Percentiles rank a stretch among this genome's conserved stretches.
phyloP scores from a whole-genome alignment of 1,140 invertebrate species.

The Trinorchestia longiramus region DNA sequence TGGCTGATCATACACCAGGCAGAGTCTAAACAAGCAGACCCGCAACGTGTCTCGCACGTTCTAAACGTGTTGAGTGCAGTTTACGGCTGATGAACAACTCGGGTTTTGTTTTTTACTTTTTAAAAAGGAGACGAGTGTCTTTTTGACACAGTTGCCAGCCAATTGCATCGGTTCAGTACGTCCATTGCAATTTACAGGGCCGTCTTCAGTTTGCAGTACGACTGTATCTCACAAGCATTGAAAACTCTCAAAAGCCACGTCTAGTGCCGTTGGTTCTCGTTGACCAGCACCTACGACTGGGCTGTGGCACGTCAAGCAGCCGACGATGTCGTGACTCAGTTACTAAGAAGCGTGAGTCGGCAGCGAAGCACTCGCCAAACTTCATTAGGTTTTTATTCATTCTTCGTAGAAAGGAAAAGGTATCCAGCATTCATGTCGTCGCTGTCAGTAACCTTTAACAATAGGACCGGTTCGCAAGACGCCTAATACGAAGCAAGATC shows the following conservation, averaged over 20 bases:
- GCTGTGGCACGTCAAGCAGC: neutral
- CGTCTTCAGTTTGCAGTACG: neutral
- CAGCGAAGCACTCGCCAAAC: neutral
- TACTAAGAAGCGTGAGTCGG: neutral
- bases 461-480: neutral
- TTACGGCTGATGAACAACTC: too few relatives aligned
- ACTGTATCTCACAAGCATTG: too few relatives aligned
- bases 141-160: neutral
- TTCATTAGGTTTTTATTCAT: conserved; percentile 2
- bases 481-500: neutral
- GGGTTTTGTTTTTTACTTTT: too few relatives aligned
- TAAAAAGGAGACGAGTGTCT: too few relatives aligned
- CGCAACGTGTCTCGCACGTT: too few relatives aligned
- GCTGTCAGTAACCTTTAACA: neutral
- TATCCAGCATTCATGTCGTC: neutral
- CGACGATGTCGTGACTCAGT: neutral
- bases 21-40: too few relatives aligned
- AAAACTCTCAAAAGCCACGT: too few relatives aligned
- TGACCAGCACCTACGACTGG: neutral
- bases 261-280: neutral
- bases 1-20: too few relatives aligned
- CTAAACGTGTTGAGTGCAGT: too few relatives aligned
- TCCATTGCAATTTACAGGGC: neutral
- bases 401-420: neutral
- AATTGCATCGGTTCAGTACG: neutral